These are phyloP conservation scores for Torymus auratus DNA, from an alignment of 2,888 invertebrate species.

Conservation along the genomic window DNA sequence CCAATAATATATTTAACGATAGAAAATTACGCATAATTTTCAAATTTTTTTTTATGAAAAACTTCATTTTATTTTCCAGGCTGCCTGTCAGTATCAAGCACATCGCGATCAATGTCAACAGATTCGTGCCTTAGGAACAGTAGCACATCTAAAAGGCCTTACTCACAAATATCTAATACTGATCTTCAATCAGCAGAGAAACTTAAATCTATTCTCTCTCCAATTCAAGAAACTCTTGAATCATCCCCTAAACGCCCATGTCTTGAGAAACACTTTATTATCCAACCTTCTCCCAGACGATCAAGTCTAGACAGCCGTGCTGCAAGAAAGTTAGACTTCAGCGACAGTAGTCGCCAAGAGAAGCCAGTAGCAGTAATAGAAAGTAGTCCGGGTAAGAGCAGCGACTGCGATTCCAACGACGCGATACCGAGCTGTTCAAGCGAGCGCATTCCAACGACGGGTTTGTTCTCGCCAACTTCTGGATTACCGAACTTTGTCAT, in stretches of 20 bases:
- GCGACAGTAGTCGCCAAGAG: constrained; percentile 67
- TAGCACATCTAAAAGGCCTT: not conserved
- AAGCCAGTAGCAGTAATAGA: constrained; percentile 15
- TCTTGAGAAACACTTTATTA: too few species aligned
- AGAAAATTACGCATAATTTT: not conserved
- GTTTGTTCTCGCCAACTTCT: constrained; percentile 80
- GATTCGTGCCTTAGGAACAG: not conserved
- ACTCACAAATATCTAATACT: not conserved
- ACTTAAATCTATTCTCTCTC: constrained; percentile 65
- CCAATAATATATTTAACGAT: constrained; percentile 11
- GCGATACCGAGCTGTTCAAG: constrained; percentile 8
- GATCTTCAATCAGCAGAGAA: constrained; percentile 17
- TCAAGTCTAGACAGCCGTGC: constrained; percentile 74
- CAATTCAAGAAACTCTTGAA: constrained; percentile 70
- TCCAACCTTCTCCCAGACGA: constrained; percentile 72
- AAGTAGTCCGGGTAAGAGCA: not conserved
- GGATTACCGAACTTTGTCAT: constrained; percentile 87
- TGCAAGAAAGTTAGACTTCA: constrained; percentile 77
- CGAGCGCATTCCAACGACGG: constrained; percentile 28
- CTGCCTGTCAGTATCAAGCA: constrained; percentile 16
- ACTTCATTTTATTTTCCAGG: not conserved
- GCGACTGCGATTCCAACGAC: constrained; percentile 9
- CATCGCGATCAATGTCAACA: constrained; percentile 1
- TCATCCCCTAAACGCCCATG: constrained; percentile 72
- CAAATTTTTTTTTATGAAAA: not conserved